Evolutionary conservation across 2,797 vertebrate species (phyloP).

Genomic region (Scolopax bukidnonensis): DNA sequence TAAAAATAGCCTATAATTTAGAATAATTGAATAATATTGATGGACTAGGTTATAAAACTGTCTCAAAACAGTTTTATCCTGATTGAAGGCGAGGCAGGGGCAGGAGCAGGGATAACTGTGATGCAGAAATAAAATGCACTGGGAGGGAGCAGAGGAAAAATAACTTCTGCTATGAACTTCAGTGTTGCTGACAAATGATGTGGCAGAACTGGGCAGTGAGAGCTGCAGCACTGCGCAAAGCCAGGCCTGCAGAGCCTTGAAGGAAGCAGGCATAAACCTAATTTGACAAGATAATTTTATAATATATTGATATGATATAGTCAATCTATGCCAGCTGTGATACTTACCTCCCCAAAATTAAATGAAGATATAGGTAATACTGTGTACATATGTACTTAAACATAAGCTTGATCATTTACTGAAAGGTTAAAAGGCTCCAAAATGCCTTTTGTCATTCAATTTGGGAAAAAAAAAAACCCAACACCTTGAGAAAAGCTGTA

Average conservation of each 20-base stretch:
- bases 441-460: background rate
- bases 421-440: background rate
- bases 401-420: background rate
- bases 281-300: background rate
- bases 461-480: background rate
- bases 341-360: background rate
- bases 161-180: background rate
- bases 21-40: background rate
- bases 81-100: no score
- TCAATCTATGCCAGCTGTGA: background rate
- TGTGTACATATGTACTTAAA: background rate
- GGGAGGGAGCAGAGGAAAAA: background rate
- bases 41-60: background rate
- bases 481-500: background rate
- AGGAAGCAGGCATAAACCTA: background rate
- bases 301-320: background rate
- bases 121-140: background rate
- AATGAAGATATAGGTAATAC: background rate
- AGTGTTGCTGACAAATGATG: background rate
- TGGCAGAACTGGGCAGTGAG: background rate
- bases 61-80: background rate
- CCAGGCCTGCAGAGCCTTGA: background rate
- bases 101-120: background rate
- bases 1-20: conserved; percentile 4
- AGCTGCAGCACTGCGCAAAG: background rate